A percentile compares a stretch with the other conserved stretches of the same genome.
phyloP scores from a whole-genome alignment of 2,113 vertebrate species.

The Todiramphus chloris region DNA sequence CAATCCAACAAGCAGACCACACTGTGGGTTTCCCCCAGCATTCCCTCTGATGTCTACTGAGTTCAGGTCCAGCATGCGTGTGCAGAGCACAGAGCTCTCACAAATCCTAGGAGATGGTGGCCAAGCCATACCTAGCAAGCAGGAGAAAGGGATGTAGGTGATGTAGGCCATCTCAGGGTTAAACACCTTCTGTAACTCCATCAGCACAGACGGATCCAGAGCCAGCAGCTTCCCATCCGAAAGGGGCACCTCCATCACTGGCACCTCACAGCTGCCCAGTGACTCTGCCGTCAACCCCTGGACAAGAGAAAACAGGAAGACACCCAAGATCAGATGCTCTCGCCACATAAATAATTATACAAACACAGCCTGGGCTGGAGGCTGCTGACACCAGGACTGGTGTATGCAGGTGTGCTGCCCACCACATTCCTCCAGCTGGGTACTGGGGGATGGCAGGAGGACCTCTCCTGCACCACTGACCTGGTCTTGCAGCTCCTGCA shows the following conservation, averaged over 20 bases:
- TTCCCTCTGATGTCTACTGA: background rate
- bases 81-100: background rate
- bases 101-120: background rate
- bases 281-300: constrained; percentile 61
- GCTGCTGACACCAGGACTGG: background rate
- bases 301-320: background rate
- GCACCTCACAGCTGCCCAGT: constrained; percentile 69
- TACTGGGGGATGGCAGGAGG: background rate
- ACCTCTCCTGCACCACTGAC: constrained; percentile 62
- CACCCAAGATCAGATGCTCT: background rate
- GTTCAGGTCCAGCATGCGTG: fast-evolving
- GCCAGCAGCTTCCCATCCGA: constrained; percentile 71
- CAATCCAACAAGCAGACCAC: background rate
- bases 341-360: background rate
- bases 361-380: background rate
- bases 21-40: background rate
- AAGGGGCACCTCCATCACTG: constrained; percentile 77
- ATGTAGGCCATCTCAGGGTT: constrained; percentile 93
- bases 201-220: constrained; percentile 80
- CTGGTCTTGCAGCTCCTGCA: constrained; percentile 85
- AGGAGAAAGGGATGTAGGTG: constrained; percentile 94
- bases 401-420: background rate
- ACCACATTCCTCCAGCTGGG: background rate
- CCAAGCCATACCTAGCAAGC: constrained; percentile 85
- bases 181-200: constrained; percentile 93